These are phyloP conservation scores for Agrochola lychnidis DNA, from an alignment of 2,888 invertebrate species.

Conservation along the genomic window DNA sequence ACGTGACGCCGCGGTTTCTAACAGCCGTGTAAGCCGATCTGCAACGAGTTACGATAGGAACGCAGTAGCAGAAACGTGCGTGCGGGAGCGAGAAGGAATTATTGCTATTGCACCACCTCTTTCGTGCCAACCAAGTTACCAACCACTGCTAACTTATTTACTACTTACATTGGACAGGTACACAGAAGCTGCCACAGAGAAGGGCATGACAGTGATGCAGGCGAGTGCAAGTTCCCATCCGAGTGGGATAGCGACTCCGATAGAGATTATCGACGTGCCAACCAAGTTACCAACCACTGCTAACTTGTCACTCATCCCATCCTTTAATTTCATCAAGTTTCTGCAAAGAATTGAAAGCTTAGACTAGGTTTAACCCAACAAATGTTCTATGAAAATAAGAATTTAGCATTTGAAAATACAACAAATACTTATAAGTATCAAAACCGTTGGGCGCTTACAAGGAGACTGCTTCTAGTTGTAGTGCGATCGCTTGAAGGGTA, in stretches of 20 bases:
- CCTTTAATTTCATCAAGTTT: slow-evolving; percentile 94
- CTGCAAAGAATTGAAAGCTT: slow-evolving; percentile 81
- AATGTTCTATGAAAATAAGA: too few species aligned
- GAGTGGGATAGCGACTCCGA: slow-evolving; percentile 93
- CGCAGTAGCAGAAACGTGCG: too few species aligned
- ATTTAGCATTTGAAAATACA: too few species aligned
- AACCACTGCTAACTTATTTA: too few species aligned
- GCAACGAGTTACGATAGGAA: too few species aligned
- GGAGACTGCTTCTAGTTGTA: background rate
- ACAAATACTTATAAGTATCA: background rate
- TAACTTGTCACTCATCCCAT: slow-evolving; percentile 96
- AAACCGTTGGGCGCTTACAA: background rate
- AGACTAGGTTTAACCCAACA: background rate
- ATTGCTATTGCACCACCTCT: too few species aligned
- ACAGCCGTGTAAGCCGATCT: too few species aligned
- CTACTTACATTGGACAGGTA: slow-evolving; percentile 93
- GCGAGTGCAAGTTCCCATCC: slow-evolving; percentile 96
- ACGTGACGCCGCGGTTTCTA: too few species aligned
- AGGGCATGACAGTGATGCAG: slow-evolving; percentile 94
- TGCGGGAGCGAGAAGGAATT: too few species aligned
- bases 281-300: slow-evolving; percentile 93
- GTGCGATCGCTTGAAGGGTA: background rate
- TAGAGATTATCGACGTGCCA: slow-evolving; percentile 92
- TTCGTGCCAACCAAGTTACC: too few species aligned
- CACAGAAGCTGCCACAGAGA: slow-evolving; percentile 94